Conservation (phyloP, 2,113 vertebrate species). For the Ciconia maguari region DNA sequence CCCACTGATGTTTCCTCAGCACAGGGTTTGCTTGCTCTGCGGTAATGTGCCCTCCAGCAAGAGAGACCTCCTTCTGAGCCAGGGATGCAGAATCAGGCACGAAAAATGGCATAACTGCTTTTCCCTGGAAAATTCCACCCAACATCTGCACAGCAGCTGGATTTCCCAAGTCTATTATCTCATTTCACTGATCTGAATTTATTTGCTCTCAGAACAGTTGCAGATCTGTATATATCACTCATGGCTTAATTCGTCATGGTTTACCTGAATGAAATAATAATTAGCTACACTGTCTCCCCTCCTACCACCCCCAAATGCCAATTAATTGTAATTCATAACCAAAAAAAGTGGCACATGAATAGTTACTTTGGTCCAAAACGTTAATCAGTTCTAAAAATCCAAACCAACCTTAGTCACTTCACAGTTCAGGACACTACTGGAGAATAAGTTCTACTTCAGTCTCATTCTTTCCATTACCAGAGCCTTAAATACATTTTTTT, state of each 20-base stretch:
- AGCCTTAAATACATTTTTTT: neutral
- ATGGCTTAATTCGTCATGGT: conserved; percentile 19
- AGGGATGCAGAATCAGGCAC: neutral
- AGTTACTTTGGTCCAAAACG: neutral
- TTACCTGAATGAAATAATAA: conserved; percentile 44
- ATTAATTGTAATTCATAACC: conserved; percentile 21
- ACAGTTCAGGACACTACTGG: neutral
- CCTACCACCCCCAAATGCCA: neutral
- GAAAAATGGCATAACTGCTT: neutral
- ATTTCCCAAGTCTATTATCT: conserved; percentile 40
- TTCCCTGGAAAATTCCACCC: conserved; percentile 46
- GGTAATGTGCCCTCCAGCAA: neutral
- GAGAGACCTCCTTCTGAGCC: neutral
- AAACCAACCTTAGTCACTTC: neutral
- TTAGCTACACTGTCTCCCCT: neutral
- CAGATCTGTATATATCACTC: conserved; percentile 19
- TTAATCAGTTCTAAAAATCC: conserved; percentile 22
- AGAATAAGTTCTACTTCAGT: neutral
- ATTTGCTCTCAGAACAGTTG: conserved; percentile 15
- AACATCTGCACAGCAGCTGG: conserved; percentile 57
- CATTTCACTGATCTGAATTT: conserved; percentile 48
- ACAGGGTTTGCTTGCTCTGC: neutral
- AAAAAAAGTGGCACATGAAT: neutral
- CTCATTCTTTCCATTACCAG: neutral
- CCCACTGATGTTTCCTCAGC: neutral